phyloP scores from a whole-genome alignment of 2,888 invertebrate genomes.

The Aporophyla nigra region DNA sequence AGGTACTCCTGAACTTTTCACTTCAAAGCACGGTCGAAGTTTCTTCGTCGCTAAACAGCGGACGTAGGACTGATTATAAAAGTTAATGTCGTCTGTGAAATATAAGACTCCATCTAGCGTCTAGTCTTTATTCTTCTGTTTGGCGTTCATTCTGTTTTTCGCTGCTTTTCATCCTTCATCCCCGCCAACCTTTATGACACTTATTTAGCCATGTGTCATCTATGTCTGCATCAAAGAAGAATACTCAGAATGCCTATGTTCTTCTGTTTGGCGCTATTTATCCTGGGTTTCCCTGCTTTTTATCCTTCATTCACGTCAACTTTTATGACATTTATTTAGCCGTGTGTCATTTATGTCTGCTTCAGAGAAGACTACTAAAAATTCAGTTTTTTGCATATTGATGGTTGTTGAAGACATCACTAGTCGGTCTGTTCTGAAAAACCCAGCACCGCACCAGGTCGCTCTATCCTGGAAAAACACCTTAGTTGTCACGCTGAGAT shows the following conservation, averaged over 20 bases:
- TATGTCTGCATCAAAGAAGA: too few species aligned
- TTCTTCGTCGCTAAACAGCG: conserved; percentile 16
- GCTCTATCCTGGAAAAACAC: too few species aligned
- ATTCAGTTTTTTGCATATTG: not conserved
- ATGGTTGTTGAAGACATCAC: not conserved
- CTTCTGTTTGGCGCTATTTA: not conserved
- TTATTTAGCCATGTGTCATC: too few species aligned
- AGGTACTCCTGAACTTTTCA: conserved; percentile 22
- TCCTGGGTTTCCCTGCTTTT: not conserved
- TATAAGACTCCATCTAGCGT: not conserved
- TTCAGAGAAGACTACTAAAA: not conserved
- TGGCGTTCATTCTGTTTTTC: too few species aligned
- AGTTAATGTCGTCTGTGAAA: conserved; percentile 3
- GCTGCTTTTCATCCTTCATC: too few species aligned
- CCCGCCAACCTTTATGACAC: too few species aligned
- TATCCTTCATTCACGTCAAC: not conserved
- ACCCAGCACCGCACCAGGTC: too few species aligned
- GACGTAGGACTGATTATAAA: conserved; percentile 22
- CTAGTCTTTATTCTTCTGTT: not conserved
- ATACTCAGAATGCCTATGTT: too few species aligned
- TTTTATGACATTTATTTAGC: not conserved
- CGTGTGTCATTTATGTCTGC: too few species aligned
- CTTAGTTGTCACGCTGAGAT: not conserved
- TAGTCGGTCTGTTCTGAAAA: not conserved
- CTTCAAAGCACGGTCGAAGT: conserved; percentile 10